Percentiles rank a stretch among this genome's conserved stretches.
Conservation (phyloP, 1,140 invertebrate species). For the Diorhabda elongata region DNA sequence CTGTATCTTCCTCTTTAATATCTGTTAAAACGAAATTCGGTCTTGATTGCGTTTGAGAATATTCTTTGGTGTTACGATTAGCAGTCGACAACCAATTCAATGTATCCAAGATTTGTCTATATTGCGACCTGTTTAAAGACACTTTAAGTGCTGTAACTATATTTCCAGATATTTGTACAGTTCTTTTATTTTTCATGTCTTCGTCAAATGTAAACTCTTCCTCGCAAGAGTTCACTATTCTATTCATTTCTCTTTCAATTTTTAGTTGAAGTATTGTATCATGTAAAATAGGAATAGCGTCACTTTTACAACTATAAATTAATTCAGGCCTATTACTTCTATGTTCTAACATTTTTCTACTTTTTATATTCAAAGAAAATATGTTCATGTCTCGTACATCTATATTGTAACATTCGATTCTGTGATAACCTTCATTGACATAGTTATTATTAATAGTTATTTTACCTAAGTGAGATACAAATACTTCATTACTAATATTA, state of each 20-base stretch:
- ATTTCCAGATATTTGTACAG: conserved; percentile 64
- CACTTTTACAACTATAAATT: conserved; percentile 63
- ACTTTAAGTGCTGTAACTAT: conserved; percentile 81
- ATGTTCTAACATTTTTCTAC: conserved; percentile 37
- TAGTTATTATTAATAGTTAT: conserved; percentile 64
- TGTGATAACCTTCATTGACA: conserved; percentile 28
- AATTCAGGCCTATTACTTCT: conserved; percentile 54
- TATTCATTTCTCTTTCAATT: conserved; percentile 50
- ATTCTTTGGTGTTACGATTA: conserved; percentile 26
- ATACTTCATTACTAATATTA: conserved; percentile 73
- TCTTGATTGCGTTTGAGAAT: conserved; percentile 24
- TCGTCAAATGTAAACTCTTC: not conserved
- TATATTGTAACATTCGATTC: conserved; percentile 53
- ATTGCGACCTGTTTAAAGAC: conserved; percentile 78
- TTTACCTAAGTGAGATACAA: conserved; percentile 90
- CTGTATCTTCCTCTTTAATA: conserved; percentile 49
- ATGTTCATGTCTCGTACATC: conserved; percentile 84
- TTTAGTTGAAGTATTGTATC: conserved; percentile 75
- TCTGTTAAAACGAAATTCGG: conserved; percentile 33
- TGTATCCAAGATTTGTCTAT: conserved; percentile 83
- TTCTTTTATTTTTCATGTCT: conserved; percentile 10
- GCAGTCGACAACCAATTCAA: conserved; percentile 47
- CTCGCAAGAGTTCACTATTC: conserved; percentile 14
- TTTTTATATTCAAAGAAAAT: conserved; percentile 66
- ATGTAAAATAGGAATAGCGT: conserved; percentile 70